Percentiles rank a stretch among this genome's conserved stretches.
Evolutionary conservation across 2,797 vertebrate genomes (phyloP).

Genomic region (Champsocephalus esox): DNA sequence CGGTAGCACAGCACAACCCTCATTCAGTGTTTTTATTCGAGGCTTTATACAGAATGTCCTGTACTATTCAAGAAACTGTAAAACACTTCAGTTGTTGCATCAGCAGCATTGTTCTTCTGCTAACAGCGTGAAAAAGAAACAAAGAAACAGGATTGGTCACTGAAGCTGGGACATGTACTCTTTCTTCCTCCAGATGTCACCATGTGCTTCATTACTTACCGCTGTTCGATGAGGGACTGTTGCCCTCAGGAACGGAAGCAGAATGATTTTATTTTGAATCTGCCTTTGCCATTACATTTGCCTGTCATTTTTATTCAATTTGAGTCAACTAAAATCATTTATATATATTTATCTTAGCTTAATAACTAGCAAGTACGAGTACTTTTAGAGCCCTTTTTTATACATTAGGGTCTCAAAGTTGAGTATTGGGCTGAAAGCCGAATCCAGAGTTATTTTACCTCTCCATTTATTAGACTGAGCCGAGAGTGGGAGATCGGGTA

Average conservation of each 20-base stretch:
- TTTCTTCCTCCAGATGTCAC: conserved; percentile 8
- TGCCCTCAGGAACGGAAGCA: conserved; percentile 22
- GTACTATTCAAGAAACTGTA: background rate
- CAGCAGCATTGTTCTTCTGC: background rate
- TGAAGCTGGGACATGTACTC: background rate
- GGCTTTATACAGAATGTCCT: too few relatives aligned
- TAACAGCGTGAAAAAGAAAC: conserved; percentile 34
- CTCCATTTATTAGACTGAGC: too few relatives aligned
- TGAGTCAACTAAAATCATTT: background rate
- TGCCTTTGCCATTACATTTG: conserved; percentile 15
- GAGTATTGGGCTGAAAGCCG: too few relatives aligned
- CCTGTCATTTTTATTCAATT: too few relatives aligned
- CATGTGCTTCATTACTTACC: conserved; percentile 13
- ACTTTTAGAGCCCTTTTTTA: too few relatives aligned
- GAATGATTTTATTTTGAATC: conserved; percentile 18
- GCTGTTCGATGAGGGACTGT: conserved; percentile 26
- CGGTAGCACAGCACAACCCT: too few relatives aligned
- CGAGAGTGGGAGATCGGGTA: too few relatives aligned
- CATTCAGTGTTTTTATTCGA: too few relatives aligned
- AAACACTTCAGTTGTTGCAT: conserved; percentile 13
- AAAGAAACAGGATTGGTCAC: background rate
- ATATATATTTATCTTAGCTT: too few relatives aligned
- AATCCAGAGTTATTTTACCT: too few relatives aligned
- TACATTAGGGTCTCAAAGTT: too few relatives aligned
- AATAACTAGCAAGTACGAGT: too few relatives aligned